Conservation (phyloP, 2,113 vertebrate species). For the Vidua macroura region DNA sequence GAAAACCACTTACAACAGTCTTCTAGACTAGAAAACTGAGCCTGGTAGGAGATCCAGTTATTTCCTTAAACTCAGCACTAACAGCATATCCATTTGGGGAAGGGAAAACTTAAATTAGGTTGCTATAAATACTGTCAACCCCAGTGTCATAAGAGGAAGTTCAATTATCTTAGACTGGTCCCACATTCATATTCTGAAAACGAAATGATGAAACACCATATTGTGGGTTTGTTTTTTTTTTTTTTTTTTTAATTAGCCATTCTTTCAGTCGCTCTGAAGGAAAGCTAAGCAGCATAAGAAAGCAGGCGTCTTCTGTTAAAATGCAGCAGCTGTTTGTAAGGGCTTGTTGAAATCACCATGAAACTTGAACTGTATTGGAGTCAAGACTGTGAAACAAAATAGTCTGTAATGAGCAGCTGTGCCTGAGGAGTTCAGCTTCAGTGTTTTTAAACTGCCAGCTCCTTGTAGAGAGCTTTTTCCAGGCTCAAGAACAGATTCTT, state of each 20-base stretch:
- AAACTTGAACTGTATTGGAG: constrained; percentile 45
- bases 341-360: constrained; percentile 30
- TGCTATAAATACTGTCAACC: constrained; percentile 41
- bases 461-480: neutral
- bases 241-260: neutral
- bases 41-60: neutral
- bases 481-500: neutral
- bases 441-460: neutral
- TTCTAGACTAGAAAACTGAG: constrained; percentile 27
- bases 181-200: neutral
- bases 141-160: constrained; percentile 4
- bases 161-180: constrained; percentile 29
- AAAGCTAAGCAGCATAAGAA: neutral
- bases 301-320: neutral
- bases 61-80: constrained; percentile 31
- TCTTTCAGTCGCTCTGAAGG: neutral
- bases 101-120: constrained; percentile 54
- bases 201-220: neutral
- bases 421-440: constrained; percentile 9
- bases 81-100: neutral
- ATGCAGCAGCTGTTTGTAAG: constrained; percentile 57
- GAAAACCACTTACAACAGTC: neutral
- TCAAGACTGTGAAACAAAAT: constrained; percentile 57
- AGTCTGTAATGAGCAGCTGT: constrained; percentile 61
- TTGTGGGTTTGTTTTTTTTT: too few species aligned